phyloP scores from a whole-genome alignment of 2,888 invertebrate species.

The Cosmia trapezina region DNA sequence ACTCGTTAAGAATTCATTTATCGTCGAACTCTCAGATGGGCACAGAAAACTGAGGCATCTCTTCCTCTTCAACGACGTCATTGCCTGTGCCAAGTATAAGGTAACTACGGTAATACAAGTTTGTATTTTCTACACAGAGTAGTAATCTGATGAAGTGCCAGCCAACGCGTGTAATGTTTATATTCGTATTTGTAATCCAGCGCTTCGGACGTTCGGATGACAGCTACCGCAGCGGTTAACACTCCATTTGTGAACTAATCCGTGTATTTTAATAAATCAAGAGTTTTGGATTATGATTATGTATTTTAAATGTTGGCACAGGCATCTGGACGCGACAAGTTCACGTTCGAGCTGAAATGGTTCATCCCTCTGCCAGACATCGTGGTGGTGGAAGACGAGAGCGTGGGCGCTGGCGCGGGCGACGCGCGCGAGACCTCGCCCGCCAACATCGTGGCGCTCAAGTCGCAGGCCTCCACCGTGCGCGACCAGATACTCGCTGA shows the following conservation, averaged over 20 bases:
- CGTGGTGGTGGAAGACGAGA: constrained; percentile 93
- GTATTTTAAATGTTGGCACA: constrained; percentile 65
- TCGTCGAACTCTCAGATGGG: constrained; percentile 97
- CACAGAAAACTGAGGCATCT: constrained; percentile 97
- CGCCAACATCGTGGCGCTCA: constrained; percentile 95
- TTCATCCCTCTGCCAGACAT: constrained; percentile 97
- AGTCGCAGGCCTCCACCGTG: constrained; percentile 96
- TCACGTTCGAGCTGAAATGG: constrained; percentile 98
- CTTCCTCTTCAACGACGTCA: constrained; percentile 98
- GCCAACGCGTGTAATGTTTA: neutral
- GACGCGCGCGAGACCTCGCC: constrained; percentile 92
- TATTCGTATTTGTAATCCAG: neutral
- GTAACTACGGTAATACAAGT: constrained; percentile 75
- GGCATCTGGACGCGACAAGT: constrained; percentile 96
- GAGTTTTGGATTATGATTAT: neutral
- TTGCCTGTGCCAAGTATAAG: constrained; percentile 98
- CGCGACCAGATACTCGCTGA: constrained; percentile 96
- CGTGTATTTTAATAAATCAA: constrained; percentile 11
- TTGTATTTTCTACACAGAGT: constrained; percentile 25
- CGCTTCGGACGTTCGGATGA: neutral
- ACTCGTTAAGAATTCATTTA: constrained; percentile 98
- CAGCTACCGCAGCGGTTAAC: neutral
- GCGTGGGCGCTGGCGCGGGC: constrained; percentile 78
- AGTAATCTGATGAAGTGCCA: constrained; percentile 15
- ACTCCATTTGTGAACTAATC: constrained; percentile 34